phyloP scores from a whole-genome alignment of 2,113 vertebrate genomes.

The Microcebus jonahi region DNA sequence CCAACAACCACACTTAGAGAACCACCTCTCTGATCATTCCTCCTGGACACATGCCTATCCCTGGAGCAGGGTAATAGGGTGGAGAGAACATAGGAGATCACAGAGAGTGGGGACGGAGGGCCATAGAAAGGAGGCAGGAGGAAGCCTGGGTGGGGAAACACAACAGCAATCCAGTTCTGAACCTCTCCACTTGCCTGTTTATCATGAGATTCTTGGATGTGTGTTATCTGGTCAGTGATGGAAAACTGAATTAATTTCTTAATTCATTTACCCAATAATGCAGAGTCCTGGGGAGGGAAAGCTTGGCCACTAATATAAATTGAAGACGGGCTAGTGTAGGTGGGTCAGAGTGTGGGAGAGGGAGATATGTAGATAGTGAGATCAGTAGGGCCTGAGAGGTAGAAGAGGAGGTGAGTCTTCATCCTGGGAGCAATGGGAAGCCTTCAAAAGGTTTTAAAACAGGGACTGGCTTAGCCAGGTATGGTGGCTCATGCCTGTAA shows the following conservation, averaged over 20 bases:
- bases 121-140: background rate
- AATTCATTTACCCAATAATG: background rate
- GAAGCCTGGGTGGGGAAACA: background rate
- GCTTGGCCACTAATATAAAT: background rate
- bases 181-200: background rate
- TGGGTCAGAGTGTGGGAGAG: background rate
- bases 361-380: background rate
- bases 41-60: background rate
- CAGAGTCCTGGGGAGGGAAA: background rate
- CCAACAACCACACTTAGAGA: too few relatives aligned
- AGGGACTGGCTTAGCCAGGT: background rate
- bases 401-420: background rate
- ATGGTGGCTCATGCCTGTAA: too few relatives aligned
- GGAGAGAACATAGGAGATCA: background rate
- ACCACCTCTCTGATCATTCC: background rate
- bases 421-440: background rate
- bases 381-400: background rate
- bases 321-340: background rate
- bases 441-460: background rate
- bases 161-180: background rate
- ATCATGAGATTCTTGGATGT: background rate
- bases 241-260: background rate
- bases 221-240: background rate
- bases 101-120: too few relatives aligned
- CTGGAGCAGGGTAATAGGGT: accelerated